Conservation (phyloP, 2,797 vertebrate genomes). For the Agapornis canus region DNA sequence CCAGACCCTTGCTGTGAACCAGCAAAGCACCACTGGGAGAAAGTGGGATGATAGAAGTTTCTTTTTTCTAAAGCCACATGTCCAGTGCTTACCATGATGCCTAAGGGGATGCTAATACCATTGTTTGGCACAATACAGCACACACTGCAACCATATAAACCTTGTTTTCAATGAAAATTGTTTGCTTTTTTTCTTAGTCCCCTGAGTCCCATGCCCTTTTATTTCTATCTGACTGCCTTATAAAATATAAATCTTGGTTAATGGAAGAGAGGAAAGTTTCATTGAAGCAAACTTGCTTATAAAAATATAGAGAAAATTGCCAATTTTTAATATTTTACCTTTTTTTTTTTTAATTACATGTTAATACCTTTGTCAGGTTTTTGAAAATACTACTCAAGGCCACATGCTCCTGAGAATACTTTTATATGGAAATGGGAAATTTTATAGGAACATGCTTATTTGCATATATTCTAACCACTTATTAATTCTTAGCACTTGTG, state of each 20-base stretch:
- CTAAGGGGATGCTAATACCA: conserved; percentile 84
- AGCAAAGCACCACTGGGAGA: conserved; percentile 85
- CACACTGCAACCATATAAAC: conserved; percentile 78
- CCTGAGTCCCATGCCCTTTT: conserved; percentile 80
- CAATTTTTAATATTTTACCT: not conserved
- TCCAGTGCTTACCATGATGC: conserved; percentile 83
- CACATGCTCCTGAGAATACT: not conserved
- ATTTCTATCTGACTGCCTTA: conserved; percentile 67
- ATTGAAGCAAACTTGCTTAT: not conserved
- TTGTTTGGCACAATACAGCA: conserved; percentile 82
- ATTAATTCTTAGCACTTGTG: not conserved
- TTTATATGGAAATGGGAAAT: not conserved
- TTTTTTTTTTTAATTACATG: no score
- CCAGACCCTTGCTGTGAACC: conserved; percentile 84
- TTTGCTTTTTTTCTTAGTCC: conserved; percentile 81
- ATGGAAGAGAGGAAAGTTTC: not conserved
- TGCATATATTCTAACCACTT: not conserved
- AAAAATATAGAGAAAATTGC: not conserved
- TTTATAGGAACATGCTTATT: not conserved
- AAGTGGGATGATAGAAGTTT: conserved; percentile 77
- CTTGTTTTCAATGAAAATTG: conserved; percentile 83
- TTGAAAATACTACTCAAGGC: not conserved
- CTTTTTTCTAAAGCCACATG: conserved; percentile 89
- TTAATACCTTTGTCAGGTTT: not conserved
- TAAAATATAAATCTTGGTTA: not conserved